Base-by-base conservation (phyloP, 2,797 vertebrate species). In the Anas georgica region DNA sequence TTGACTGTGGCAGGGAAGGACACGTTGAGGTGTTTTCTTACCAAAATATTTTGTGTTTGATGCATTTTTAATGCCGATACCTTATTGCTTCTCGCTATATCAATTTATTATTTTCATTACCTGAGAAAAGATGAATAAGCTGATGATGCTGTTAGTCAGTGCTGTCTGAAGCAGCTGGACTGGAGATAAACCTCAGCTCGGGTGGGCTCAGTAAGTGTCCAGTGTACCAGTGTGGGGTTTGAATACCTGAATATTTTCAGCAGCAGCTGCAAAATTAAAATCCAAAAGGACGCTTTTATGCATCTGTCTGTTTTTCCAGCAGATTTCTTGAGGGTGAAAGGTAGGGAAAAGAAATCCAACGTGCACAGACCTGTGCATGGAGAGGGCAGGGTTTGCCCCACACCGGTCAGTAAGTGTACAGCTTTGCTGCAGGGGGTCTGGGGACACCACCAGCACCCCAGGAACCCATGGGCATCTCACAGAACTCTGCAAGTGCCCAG, bases 61-160 rank as follows among this genome's bases (percentile, higher is more conserved):
- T 93, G 90, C 64, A 41, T 90, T 96, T 95, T 96, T 94, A 91
- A 80, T 91, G 92, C 88, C 96, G 92, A 96, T 88, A 68, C 86
- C 43, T 95, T 91, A 46, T 87, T 90, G 87, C 92, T 73, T 95
- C 64, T 96, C 66, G 73, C 56, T 68, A 5, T 91, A 72, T 93
- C 68, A 64, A 66, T 96, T 95, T 96, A 94, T 94, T 95, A 80
- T 59, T 86, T 95, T 92, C 72, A 28, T 93, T 96, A 39, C 74
- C 80, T 68, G 67, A 93, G 54, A 78, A 75, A 78, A 95, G 88
- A 62, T 80, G 76, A 91, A 78, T 93, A 87, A 93, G 83, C 69
- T 69, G 39, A 55, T 77, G 50, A 83, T 91, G 50, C 63, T 70
- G 54, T 93, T 96, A 86, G 54, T 93, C 96, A 86, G 41, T 93